Conservation (phyloP, 35 echinoderm and acorn worm genomes). For the Patiria miniata region DNA sequence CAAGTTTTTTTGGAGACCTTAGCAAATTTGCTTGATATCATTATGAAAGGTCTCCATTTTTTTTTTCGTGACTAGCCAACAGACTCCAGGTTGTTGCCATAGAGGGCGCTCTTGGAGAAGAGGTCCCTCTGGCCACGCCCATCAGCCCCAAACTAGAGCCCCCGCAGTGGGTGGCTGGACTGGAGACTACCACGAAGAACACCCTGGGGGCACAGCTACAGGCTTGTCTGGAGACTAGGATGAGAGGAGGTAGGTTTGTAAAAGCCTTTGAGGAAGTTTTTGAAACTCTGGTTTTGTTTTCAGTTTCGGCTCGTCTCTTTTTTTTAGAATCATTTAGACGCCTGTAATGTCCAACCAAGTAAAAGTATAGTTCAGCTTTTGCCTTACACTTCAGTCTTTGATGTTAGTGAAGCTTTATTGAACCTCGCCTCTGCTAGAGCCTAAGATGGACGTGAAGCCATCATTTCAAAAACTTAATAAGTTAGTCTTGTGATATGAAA, state of each 20-base stretch:
- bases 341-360: too few relatives aligned
- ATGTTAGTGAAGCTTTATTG: too few relatives aligned
- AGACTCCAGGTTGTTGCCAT: constrained; percentile 71
- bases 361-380: too few relatives aligned
- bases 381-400: too few relatives aligned
- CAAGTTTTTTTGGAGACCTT: background rate
- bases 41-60: background rate
- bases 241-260: constrained; percentile 56
- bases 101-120: constrained; percentile 67
- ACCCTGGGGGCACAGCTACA: constrained; percentile 71
- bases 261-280: too few relatives aligned
- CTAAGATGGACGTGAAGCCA: too few relatives aligned
- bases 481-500: too few relatives aligned
- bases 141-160: constrained; percentile 51
- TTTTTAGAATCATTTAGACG: too few relatives aligned
- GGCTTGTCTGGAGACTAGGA: constrained; percentile 82
- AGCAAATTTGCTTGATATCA: background rate
- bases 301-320: too few relatives aligned
- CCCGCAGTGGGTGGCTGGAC: constrained; percentile 54
- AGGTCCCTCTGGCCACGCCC: constrained; percentile 54
- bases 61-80: constrained; percentile 61
- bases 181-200: constrained; percentile 76
- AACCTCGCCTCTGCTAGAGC: too few relatives aligned
- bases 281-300: too few relatives aligned
- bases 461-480: too few relatives aligned